Evolutionary conservation across 2,888 invertebrate genomes (phyloP), one percentile per base, ranked within the genome.

Genomic region (Spilosoma lubricipeda): DNA sequence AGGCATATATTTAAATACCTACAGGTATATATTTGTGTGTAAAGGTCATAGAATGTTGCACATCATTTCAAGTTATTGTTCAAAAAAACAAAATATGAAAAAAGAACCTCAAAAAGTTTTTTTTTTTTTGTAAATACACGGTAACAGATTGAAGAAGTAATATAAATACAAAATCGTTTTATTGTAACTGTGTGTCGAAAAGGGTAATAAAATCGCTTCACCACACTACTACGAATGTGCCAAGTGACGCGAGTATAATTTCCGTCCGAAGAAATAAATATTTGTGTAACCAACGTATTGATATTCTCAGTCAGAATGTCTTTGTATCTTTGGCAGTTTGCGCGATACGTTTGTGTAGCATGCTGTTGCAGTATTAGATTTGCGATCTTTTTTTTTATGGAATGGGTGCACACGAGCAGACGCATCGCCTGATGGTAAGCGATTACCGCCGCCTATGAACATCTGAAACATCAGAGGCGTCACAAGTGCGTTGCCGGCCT

Each of bases 201-300:
- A 48, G 48, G 45, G 48, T 20, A 67, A 67, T 67, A 67, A 67
- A 67, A 45, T 67, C 67, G 48, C 20, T 48, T 48, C 67, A 30
- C 20, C 42, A 45, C 27, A 20, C 67, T 18, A 67, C 42, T 42
- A 45, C 45, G 27, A 67, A 48, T 45, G 7, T 27, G 42, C 42
- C 67, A 42, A 27, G 67, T 23, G 48, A 67, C 42, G 30, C 45
- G 45, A 48, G 42, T 48, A 67, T 30, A 48, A 48, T 67, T 45
- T 67, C 67, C 67, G 67, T 11, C 45, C 20, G 39, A 67, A 30
- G 30, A 67, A 67, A 30, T 30, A 42, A 67, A 67, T 67, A 67
- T 67, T 67, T 67, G 67, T 45, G 18, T 67, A 42, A 45, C 67
- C 5, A 30, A 71, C 20, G 48, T 27, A 39, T 42, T 42, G 18